Percentiles rank a stretch among this genome's conserved stretches.
phyloP scores from a whole-genome alignment of 2,113 vertebrate species.

The Brachyistius frenatus region DNA sequence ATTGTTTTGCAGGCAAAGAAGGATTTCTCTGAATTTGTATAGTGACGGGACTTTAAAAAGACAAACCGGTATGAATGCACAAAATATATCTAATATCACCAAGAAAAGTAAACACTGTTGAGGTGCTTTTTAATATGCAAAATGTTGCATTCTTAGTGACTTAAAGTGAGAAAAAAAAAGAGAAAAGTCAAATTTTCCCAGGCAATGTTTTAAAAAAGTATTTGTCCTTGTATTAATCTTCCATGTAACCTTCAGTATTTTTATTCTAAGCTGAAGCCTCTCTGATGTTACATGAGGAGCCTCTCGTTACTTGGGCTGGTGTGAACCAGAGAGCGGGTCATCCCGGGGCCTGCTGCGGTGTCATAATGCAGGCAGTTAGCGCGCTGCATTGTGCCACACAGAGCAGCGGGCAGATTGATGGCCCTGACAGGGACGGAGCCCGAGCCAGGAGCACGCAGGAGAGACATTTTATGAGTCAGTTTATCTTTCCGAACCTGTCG shows the following conservation, averaged over 20 bases:
- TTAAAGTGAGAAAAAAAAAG: neutral
- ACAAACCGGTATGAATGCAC: no score
- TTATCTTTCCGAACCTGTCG: constrained; percentile 64
- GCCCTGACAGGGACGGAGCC: constrained; percentile 42
- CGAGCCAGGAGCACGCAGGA: constrained; percentile 53
- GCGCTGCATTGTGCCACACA: constrained; percentile 54
- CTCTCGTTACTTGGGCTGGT: constrained; percentile 1
- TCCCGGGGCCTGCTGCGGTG: constrained; percentile 50
- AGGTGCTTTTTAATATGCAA: no score
- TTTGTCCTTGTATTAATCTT: neutral
- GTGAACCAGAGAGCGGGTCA: constrained; percentile 1
- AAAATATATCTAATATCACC: no score
- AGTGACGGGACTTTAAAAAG: no score
- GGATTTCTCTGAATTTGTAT: no score
- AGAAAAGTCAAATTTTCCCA: neutral
- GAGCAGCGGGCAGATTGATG: constrained; percentile 62
- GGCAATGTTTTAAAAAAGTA: neutral
- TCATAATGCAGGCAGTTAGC: constrained; percentile 60
- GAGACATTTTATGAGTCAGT: constrained; percentile 63
- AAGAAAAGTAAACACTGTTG: no score
- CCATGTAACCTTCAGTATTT: neutral
- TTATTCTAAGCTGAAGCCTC: neutral
- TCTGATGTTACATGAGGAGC: neutral
- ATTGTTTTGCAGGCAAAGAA: no score
- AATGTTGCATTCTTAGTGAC: no score